Evolutionary conservation across 2,888 invertebrate species (phyloP).

Genomic region (Callinectes sapidus): DNA sequence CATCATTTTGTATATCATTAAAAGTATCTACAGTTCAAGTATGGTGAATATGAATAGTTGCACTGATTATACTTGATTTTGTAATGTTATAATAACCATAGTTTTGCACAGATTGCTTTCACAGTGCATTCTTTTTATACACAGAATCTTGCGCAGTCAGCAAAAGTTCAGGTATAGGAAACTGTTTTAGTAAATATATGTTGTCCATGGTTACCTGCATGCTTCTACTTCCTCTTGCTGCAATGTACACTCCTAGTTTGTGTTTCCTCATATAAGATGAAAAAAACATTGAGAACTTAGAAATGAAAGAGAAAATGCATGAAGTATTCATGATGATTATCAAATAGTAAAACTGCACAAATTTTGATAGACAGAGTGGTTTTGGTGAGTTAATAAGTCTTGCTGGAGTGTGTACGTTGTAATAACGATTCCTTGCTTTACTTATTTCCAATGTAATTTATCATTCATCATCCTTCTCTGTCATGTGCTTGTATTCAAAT

Average conservation of each 20-base stretch:
- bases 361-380: background rate
- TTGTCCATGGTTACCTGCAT: slow-evolving; percentile 52
- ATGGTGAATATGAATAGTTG: background rate
- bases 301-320: background rate
- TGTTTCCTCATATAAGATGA: background rate
- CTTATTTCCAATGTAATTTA: background rate
- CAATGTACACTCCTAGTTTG: slow-evolving; percentile 38
- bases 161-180: slow-evolving; percentile 65
- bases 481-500: background rate
- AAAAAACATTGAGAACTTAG: background rate
- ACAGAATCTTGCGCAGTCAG: slow-evolving; percentile 68
- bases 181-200: slow-evolving; percentile 53
- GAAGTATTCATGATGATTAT: background rate
- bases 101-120: slow-evolving; percentile 41
- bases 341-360: background rate
- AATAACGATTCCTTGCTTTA: background rate
- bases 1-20: background rate
- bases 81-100: slow-evolving; percentile 39
- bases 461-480: background rate
- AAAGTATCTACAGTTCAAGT: background rate
- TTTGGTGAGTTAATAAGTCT: background rate
- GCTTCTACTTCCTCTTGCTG: slow-evolving; percentile 32
- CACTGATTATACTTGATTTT: slow-evolving; percentile 34
- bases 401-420: background rate
- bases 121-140: slow-evolving; percentile 56